These are phyloP conservation scores for Podabrus alpinus DNA, from an alignment of 2,888 invertebrate species.

Conservation along the genomic window DNA sequence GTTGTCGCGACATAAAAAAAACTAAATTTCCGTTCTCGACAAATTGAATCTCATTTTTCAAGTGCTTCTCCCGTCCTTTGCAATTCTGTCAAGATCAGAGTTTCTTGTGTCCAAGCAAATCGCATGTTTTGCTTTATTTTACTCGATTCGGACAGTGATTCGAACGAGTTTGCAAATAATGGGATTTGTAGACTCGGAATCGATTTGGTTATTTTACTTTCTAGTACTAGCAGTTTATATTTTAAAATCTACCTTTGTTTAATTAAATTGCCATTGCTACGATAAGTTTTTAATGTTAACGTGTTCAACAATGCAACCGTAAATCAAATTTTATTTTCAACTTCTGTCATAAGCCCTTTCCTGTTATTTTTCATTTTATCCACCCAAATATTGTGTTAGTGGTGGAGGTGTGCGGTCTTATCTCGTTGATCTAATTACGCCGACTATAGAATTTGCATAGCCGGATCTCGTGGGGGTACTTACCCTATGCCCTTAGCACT, in stretches of 20 bases:
- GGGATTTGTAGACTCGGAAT: background rate
- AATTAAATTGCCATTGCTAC: background rate
- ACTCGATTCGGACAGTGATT: background rate
- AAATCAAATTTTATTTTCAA: slow-evolving; percentile 3
- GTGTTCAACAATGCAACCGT: background rate
- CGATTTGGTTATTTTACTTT: background rate
- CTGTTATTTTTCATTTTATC: slow-evolving; percentile 16
- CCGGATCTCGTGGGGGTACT: slow-evolving; percentile 21
- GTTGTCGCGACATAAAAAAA: slow-evolving; percentile 37
- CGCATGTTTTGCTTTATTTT: slow-evolving; percentile 8
- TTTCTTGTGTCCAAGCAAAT: slow-evolving; percentile 8
- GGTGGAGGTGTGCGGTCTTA: slow-evolving; percentile 22
- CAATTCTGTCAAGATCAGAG: slow-evolving; percentile 5
- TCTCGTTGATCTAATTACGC: slow-evolving; percentile 28
- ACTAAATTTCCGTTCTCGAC: slow-evolving; percentile 44
- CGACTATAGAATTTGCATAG: slow-evolving; percentile 24
- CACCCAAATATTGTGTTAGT: slow-evolving; percentile 5
- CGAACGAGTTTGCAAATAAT: background rate
- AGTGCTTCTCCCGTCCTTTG: slow-evolving; percentile 32
- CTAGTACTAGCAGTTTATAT: background rate
- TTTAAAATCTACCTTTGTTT: background rate
- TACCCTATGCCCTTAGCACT: slow-evolving; percentile 22
- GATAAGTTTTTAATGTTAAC: background rate
- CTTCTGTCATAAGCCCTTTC: slow-evolving; percentile 14
- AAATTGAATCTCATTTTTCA: slow-evolving; percentile 48